Evolutionary conservation across 1,140 invertebrate genomes (phyloP).

Genomic region (Aphidius ervi): DNA sequence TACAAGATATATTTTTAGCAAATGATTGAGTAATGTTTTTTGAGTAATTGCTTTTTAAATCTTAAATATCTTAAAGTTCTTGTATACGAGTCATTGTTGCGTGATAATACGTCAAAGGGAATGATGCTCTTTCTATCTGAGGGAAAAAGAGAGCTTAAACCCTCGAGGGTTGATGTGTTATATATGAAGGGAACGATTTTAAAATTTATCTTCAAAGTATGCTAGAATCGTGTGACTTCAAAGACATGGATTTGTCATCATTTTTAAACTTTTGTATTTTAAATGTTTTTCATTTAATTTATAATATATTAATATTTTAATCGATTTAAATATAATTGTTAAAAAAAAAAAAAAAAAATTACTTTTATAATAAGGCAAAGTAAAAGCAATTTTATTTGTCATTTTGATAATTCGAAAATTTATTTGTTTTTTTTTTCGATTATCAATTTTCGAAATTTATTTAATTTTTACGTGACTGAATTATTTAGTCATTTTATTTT

Average conservation of each 20-base stretch:
- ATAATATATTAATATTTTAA: too few species aligned
- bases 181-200: slow-evolving; percentile 6
- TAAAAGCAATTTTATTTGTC: too few species aligned
- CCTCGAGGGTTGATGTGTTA: neutral
- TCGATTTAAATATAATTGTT: too few species aligned
- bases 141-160: slow-evolving; percentile 5
- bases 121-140: slow-evolving; percentile 9
- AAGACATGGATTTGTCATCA: slow-evolving; percentile 8
- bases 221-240: neutral
- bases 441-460: too few species aligned
- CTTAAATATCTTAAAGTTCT: neutral
- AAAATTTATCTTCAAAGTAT: slow-evolving; percentile 9
- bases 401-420: too few species aligned
- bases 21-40: neutral
- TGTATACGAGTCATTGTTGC: slow-evolving; percentile 5
- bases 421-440: too few species aligned
- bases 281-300: too few species aligned
- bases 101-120: slow-evolving; percentile 13
- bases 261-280: neutral
- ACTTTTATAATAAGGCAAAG: too few species aligned
- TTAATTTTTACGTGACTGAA: too few species aligned
- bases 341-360: too few species aligned
- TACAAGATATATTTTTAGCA: neutral
- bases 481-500: too few species aligned
- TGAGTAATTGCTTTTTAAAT: neutral